These are phyloP conservation scores for Burhinus oedicnemus DNA, from an alignment of 2,113 vertebrate genomes.

Conservation along the genomic window DNA sequence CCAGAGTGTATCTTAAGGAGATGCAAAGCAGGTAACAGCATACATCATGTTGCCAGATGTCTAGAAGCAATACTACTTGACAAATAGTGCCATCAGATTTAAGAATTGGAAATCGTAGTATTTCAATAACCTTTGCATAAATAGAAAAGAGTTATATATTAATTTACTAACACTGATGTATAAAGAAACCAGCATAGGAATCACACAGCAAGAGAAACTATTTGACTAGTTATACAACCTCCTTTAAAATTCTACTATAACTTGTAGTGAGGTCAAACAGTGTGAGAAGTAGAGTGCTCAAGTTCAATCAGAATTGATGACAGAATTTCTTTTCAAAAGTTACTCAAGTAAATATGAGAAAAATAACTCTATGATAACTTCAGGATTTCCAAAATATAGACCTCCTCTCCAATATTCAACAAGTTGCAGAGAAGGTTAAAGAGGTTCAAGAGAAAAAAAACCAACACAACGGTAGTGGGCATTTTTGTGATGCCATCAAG, in stretches of 20 bases:
- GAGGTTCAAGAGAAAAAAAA: background rate
- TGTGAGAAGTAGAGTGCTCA: background rate
- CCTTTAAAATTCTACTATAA: background rate
- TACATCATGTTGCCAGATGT: background rate
- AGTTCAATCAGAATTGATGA: background rate
- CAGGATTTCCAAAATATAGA: background rate
- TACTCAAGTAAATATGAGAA: background rate
- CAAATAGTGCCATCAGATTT: background rate
- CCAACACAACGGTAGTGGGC: rapidly evolving
- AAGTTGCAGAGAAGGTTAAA: background rate
- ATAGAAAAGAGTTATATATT: background rate
- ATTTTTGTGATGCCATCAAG: background rate
- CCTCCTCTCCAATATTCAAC: background rate
- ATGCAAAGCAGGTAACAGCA: background rate
- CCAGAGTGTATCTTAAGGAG: background rate
- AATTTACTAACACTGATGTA: background rate
- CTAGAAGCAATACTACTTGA: background rate
- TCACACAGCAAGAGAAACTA: background rate
- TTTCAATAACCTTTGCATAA: background rate
- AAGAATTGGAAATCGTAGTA: background rate
- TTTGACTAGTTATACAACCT: background rate
- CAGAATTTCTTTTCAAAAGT: background rate
- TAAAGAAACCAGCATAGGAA: background rate
- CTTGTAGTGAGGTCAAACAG: background rate
- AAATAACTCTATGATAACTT: background rate